Conservation (phyloP, 2,797 vertebrate species). For the Betta splendens region DNA sequence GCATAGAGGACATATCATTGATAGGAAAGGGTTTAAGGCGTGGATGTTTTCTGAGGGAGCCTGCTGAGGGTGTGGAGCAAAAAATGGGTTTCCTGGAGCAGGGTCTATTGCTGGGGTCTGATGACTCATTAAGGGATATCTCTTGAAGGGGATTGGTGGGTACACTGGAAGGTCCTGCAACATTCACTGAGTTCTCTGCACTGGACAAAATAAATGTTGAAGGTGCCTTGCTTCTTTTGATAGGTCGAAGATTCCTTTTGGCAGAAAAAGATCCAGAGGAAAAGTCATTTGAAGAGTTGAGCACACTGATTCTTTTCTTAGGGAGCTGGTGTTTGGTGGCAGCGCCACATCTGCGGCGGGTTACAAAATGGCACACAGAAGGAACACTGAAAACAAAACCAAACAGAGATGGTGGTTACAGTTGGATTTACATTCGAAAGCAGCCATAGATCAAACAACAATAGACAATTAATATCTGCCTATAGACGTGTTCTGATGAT, state of each 20-base stretch:
- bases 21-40: conserved; percentile 4
- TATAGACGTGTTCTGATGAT: neutral
- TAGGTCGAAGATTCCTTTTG: neutral
- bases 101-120: conserved; percentile 35
- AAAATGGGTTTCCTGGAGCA: conserved; percentile 63
- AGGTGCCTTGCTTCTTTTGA: conserved; percentile 11
- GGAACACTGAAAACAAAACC: conserved; percentile 37
- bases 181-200: conserved; percentile 43
- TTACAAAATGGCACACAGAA: conserved; percentile 69
- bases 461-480: neutral
- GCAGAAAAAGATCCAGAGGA: neutral
- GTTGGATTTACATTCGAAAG: neutral
- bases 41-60: conserved; percentile 8
- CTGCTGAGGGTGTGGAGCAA: conserved; percentile 73
- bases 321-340: conserved; percentile 18
- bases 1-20: conserved; percentile 3
- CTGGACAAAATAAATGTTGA: conserved; percentile 22
- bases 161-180: conserved; percentile 13
- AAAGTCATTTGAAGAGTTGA: conserved; percentile 76
- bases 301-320: conserved; percentile 2
- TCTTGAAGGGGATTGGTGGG: conserved; percentile 32
- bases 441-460: no score
- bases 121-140: conserved; percentile 53
- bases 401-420: no score
- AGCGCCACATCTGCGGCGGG: conserved; percentile 56